Evolutionary conservation across 37 sponge, comb jelly and placozoan genomes (phyloP).

Genomic region (Agelas oroides): DNA sequence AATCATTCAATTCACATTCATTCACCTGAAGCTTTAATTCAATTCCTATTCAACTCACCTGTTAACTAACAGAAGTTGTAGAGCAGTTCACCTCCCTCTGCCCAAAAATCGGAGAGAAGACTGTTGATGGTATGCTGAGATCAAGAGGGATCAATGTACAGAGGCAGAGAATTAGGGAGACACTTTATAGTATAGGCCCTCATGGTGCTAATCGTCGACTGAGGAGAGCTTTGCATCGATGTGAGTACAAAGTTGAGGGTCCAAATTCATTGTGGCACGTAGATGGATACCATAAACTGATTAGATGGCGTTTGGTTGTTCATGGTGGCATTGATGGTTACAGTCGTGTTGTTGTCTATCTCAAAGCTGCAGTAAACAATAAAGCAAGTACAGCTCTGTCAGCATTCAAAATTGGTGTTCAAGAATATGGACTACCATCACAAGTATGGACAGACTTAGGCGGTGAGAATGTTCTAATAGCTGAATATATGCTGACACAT

Average conservation of each 20-base stretch:
- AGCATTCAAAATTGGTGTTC: conserved; percentile 33
- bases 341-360: too few relatives aligned
- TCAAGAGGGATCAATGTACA: background rate
- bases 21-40: too few relatives aligned
- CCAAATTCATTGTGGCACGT: too few relatives aligned
- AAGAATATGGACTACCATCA: conserved; percentile 42
- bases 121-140: background rate
- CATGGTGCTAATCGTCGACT: too few relatives aligned
- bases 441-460: conserved; percentile 61
- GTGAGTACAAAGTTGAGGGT: too few relatives aligned
- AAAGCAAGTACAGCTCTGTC: conserved; percentile 22
- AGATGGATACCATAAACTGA: conserved; percentile 52
- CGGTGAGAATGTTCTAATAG: conserved; percentile 60
- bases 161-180: background rate
- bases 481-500: conserved; percentile 59
- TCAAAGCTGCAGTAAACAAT: conserved; percentile 38
- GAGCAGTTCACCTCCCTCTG: too few relatives aligned
- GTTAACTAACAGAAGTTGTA: too few relatives aligned
- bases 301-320: conserved; percentile 63
- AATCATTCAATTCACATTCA: too few relatives aligned
- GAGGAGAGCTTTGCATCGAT: too few relatives aligned
- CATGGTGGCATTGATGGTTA: conserved; percentile 58
- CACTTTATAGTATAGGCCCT: too few relatives aligned
- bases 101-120: background rate
- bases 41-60: too few relatives aligned